Evolutionary conservation across 1,140 invertebrate species (phyloP).

Genomic region (Megalopta genalis): DNA sequence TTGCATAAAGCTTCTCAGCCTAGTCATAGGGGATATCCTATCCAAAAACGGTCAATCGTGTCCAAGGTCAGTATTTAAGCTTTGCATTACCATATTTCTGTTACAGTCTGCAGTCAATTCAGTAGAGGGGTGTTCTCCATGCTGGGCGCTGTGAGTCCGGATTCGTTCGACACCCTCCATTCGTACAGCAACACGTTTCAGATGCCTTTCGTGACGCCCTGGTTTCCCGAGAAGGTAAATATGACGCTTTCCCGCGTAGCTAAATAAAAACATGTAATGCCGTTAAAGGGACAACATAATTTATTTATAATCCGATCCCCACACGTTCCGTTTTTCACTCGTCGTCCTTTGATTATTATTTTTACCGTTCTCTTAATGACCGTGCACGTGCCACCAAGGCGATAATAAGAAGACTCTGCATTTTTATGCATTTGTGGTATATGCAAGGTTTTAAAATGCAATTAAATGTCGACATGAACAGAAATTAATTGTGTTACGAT

Average conservation of each 20-base stretch:
- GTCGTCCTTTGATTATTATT: constrained; percentile 9
- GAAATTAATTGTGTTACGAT: too few species aligned
- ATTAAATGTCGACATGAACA: too few species aligned
- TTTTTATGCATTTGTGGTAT: too few species aligned
- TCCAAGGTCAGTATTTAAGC: not conserved
- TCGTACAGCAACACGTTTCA: constrained; percentile 97
- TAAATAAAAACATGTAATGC: constrained; percentile 35
- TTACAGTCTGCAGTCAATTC: constrained; percentile 95
- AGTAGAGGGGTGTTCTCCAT: constrained; percentile 93
- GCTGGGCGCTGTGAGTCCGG: constrained; percentile 93
- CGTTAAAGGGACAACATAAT: constrained; percentile 6
- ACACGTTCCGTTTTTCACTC: not conserved
- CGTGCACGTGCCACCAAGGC: not conserved
- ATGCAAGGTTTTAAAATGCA: too few species aligned
- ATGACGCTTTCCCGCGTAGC: not conserved
- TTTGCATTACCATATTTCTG: constrained; percentile 18
- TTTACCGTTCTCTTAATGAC: not conserved
- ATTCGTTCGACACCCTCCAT: constrained; percentile 96
- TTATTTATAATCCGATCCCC: constrained; percentile 17
- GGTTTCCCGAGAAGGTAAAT: constrained; percentile 94
- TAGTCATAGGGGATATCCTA: too few species aligned
- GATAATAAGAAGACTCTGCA: too few species aligned
- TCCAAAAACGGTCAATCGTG: too few species aligned
- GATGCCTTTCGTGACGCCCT: constrained; percentile 96
- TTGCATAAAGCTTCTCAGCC: too few species aligned